Conservation (phyloP, 2,797 vertebrate genomes). For the Phrynocephalus forsythii region DNA sequence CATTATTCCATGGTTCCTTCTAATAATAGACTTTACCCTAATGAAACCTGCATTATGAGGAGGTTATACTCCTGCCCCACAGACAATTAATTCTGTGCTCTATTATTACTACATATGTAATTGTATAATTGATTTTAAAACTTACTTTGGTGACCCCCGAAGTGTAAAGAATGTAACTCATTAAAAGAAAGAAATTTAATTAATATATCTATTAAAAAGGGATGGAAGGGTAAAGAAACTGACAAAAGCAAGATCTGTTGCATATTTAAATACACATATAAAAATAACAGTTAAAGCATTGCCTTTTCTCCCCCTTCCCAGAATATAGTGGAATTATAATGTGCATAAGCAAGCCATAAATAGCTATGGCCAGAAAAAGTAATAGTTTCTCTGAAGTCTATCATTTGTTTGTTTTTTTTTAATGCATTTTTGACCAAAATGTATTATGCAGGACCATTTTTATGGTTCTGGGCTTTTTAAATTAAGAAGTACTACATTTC, state of each 20-base stretch:
- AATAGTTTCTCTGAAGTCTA: too few relatives aligned
- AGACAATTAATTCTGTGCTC: slow-evolving; percentile 82
- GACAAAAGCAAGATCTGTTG: slow-evolving; percentile 50
- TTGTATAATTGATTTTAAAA: slow-evolving; percentile 87
- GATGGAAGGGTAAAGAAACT: slow-evolving; percentile 6
- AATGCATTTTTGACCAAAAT: neutral
- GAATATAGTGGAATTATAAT: neutral
- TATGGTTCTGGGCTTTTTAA: neutral
- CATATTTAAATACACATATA: slow-evolving; percentile 23
- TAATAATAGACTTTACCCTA: slow-evolving; percentile 82
- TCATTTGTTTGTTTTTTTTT: neutral
- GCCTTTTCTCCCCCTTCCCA: too few relatives aligned
- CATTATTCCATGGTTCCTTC: slow-evolving; percentile 81
- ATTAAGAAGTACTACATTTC: neutral
- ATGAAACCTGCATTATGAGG: slow-evolving; percentile 85
- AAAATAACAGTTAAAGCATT: neutral
- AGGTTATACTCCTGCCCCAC: slow-evolving; percentile 82
- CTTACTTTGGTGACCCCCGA: slow-evolving; percentile 80
- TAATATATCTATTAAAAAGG: slow-evolving; percentile 72
- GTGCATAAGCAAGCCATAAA: neutral
- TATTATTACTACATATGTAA: slow-evolving; percentile 84
- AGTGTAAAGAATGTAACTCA: slow-evolving; percentile 73
- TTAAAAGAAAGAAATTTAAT: slow-evolving; percentile 76
- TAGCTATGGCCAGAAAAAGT: neutral
- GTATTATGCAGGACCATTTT: neutral